A percentile compares a stretch with the other conserved stretches of the same genome.
These are phyloP conservation scores for Steromphala cineraria DNA, from an alignment of 2,888 invertebrate genomes.

Conservation along the genomic window DNA sequence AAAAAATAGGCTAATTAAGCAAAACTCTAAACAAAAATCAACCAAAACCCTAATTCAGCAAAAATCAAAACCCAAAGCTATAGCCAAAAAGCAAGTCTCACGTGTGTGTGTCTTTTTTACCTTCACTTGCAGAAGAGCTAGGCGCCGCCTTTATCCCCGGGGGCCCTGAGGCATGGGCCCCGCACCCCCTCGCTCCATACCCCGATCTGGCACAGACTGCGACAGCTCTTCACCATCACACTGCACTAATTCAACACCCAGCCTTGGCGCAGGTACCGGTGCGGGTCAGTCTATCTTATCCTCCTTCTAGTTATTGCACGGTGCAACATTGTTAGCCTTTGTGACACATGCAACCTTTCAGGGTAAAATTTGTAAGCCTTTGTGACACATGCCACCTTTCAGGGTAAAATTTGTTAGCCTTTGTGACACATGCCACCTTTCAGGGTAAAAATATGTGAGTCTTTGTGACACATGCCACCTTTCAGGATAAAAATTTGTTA, in stretches of 20 bases:
- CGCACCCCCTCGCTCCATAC: conserved; percentile 80
- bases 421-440: too few relatives aligned
- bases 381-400: too few relatives aligned
- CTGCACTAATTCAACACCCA: conserved; percentile 89
- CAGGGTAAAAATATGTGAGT: background rate
- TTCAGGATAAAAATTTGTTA: too few relatives aligned
- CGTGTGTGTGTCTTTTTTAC: conserved; percentile 17
- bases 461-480: too few relatives aligned
- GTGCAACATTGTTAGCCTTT: conserved; percentile 24
- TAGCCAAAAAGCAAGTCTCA: conserved; percentile 6
- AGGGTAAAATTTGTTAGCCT: too few relatives aligned
- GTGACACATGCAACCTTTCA: too few relatives aligned
- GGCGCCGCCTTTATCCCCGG: conserved; percentile 94
- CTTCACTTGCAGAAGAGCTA: conserved; percentile 81
- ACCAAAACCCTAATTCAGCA: too few relatives aligned
- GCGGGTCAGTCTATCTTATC: conserved; percentile 56
- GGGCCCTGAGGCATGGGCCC: conserved; percentile 93
- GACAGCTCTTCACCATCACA: conserved; percentile 75
- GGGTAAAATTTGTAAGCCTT: too few relatives aligned
- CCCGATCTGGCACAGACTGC: conserved; percentile 85
- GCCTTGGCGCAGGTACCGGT: conserved; percentile 91
- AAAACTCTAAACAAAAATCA: too few relatives aligned
- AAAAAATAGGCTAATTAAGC: too few relatives aligned
- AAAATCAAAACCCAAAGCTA: too few relatives aligned
- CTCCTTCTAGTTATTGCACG: conserved; percentile 34